Evolutionary conservation across 2,888 invertebrate genomes (phyloP).

Genomic region (Chalcis sispes): DNA sequence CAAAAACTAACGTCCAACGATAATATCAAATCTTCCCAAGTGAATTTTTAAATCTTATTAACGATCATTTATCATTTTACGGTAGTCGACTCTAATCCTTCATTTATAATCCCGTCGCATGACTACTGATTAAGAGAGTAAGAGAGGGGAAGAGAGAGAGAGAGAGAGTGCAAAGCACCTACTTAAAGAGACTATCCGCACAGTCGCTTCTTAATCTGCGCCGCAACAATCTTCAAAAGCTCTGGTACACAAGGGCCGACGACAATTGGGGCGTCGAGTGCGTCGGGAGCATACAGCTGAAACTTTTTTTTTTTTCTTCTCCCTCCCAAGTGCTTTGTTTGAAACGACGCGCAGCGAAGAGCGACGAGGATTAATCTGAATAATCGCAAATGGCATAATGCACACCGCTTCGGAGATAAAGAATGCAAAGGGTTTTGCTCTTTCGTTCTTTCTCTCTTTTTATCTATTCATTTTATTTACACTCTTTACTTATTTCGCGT

Average conservation of each 20-base stretch:
- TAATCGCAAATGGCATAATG: conserved; percentile 42
- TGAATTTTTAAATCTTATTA: too few species aligned
- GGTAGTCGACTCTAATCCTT: too few species aligned
- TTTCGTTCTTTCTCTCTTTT: background rate
- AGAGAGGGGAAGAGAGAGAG: too few species aligned
- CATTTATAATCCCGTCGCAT: too few species aligned
- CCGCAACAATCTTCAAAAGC: conserved; percentile 15
- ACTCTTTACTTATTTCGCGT: too few species aligned
- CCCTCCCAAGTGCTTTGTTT: conserved; percentile 26
- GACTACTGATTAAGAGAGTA: too few species aligned
- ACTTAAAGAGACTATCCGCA: background rate
- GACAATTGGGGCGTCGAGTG: conserved; percentile 5
- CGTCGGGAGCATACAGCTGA: conserved; percentile 10
- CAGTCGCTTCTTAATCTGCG: background rate
- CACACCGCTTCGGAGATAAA: background rate
- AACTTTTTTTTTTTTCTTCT: conserved; percentile 17
- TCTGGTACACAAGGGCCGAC: background rate
- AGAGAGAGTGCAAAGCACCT: too few species aligned
- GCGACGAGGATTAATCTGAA: conserved; percentile 52
- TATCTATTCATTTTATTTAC: too few species aligned
- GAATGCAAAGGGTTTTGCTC: conserved; percentile 4
- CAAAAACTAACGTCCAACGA: too few species aligned
- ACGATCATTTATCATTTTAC: too few species aligned
- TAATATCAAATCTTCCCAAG: too few species aligned
- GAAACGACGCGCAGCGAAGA: background rate